Conservation (phyloP, 2,888 invertebrate species). For the Ormyrus pomaceus region DNA sequence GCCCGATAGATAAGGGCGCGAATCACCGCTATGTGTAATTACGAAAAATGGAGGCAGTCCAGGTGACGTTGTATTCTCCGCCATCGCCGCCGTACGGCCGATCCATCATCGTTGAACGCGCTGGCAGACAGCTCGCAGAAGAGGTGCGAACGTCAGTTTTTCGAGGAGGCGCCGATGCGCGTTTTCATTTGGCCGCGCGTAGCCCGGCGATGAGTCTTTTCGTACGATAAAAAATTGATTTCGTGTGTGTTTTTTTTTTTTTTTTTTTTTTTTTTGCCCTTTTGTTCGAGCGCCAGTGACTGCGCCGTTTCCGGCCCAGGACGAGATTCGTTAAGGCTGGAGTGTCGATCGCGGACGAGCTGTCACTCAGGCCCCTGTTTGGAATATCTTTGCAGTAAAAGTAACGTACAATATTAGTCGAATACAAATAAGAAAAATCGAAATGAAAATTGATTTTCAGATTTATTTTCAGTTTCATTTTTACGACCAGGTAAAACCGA, state of each 20-base stretch:
- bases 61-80: background rate
- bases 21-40: slow-evolving; percentile 68
- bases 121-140: slow-evolving; percentile 40
- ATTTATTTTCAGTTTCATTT: too few species aligned
- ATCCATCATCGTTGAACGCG: slow-evolving; percentile 69
- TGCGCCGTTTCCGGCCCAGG: background rate
- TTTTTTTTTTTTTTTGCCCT: slow-evolving; percentile 3
- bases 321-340: slow-evolving; percentile 27
- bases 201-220: background rate
- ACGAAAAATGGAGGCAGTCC: slow-evolving; percentile 61
- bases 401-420: too few species aligned
- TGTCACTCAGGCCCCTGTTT: slow-evolving; percentile 12
- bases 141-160: slow-evolving; percentile 54
- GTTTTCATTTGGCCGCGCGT: slow-evolving; percentile 42
- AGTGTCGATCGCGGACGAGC: slow-evolving; percentile 26
- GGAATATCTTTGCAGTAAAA: background rate
- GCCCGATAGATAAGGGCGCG: slow-evolving; percentile 67
- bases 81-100: slow-evolving; percentile 43
- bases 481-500: too few species aligned
- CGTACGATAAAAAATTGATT: slow-evolving; percentile 44
- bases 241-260: slow-evolving; percentile 1
- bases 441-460: too few species aligned
- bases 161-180: slow-evolving; percentile 23
- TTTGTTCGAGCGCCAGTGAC: slow-evolving; percentile 1
- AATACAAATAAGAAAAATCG: too few species aligned